phyloP scores from a whole-genome alignment of 2,113 vertebrate genomes.

The Gorsachius goisagi region DNA sequence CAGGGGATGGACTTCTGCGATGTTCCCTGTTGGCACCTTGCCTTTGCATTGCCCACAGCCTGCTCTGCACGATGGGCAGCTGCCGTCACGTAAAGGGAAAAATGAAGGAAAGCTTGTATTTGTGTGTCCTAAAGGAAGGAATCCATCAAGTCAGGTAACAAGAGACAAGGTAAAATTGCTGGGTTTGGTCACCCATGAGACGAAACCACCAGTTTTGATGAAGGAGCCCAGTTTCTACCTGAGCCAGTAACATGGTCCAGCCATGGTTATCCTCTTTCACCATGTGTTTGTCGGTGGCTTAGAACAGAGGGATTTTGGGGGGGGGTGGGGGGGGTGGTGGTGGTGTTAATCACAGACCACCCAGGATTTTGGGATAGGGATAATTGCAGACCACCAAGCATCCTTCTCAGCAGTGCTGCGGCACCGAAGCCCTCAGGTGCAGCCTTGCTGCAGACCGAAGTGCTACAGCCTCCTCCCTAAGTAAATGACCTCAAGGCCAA shows the following conservation, averaged over 20 bases:
- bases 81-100: not conserved
- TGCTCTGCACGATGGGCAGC: not conserved
- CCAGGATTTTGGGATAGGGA: not conserved
- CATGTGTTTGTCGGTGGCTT: not conserved
- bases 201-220: accelerated
- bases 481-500: not conserved
- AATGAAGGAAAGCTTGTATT: not conserved
- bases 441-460: not conserved
- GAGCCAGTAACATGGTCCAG: not conserved
- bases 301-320: not conserved
- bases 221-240: not conserved
- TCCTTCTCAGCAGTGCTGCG: too few relatives aligned
- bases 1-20: not conserved
- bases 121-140: not conserved
- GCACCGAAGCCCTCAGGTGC: not conserved
- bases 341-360: not conserved
- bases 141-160: not conserved
- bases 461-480: not conserved
- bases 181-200: not conserved
- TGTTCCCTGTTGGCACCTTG: accelerated
- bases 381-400: not conserved
- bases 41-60: not conserved
- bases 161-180: not conserved
- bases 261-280: not conserved
- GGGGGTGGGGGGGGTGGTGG: too few relatives aligned